A percentile compares a stretch with the other conserved stretches of the same genome.
phyloP scores from a whole-genome alignment of 1,140 invertebrate species.

The Neuroterus valhalla region DNA sequence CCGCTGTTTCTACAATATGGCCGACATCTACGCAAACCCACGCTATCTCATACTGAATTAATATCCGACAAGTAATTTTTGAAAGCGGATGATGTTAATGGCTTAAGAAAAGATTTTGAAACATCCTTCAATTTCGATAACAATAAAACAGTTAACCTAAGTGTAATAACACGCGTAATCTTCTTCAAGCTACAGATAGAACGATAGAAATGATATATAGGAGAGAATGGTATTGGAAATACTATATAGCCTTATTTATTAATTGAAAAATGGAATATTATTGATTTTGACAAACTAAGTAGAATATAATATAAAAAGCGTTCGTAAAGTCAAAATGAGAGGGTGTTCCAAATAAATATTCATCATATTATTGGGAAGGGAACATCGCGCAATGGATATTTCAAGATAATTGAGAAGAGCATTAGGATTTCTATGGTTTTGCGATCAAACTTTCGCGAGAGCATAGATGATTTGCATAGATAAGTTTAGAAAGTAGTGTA shows the following conservation, averaged over 20 bases:
- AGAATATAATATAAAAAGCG: too few relatives aligned
- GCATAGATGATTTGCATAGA: conserved; percentile 50
- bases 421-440: not conserved
- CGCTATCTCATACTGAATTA: conserved; percentile 44
- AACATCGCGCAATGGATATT: too few relatives aligned
- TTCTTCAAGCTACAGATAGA: not conserved
- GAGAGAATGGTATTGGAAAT: too few relatives aligned
- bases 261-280: too few relatives aligned
- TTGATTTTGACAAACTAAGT: too few relatives aligned
- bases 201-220: not conserved
- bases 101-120: conserved; percentile 2
- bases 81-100: conserved; percentile 26
- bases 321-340: too few relatives aligned
- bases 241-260: too few relatives aligned
- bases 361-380: too few relatives aligned
- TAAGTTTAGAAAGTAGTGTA: conserved; percentile 53
- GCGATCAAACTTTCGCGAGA: conserved; percentile 12
- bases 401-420: not conserved
- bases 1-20: conserved; percentile 66
- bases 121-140: conserved; percentile 39
- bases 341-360: too few relatives aligned
- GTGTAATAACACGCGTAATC: not conserved
- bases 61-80: conserved; percentile 39
- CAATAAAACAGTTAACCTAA: conserved; percentile 17
- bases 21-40: conserved; percentile 63